phyloP scores from a whole-genome alignment of 2,888 invertebrate genomes.

The Agriopis aurantiaria region DNA sequence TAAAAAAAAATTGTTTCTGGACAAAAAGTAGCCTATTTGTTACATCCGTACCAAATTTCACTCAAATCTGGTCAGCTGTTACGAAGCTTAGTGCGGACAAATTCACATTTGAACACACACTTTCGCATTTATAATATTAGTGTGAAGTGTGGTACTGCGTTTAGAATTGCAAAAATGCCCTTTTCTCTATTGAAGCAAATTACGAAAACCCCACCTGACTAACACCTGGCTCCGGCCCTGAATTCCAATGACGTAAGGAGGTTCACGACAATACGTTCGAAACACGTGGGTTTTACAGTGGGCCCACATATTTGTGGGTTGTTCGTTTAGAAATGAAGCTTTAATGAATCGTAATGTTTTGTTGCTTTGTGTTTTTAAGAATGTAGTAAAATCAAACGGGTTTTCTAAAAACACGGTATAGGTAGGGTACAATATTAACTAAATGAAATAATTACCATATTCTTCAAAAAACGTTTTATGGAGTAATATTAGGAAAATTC shows the following conservation, averaged over 20 bases:
- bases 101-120: too few relatives aligned
- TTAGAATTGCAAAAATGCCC: too few relatives aligned
- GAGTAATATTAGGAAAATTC: too few relatives aligned
- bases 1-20: too few relatives aligned
- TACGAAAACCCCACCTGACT: not conserved
- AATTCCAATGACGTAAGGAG: slow-evolving; percentile 34
- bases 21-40: too few relatives aligned
- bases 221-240: slow-evolving; percentile 7
- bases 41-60: too few relatives aligned
- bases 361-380: slow-evolving; percentile 2
- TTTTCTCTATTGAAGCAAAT: not conserved
- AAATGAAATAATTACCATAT: not conserved
- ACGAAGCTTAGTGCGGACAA: too few relatives aligned
- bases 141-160: too few relatives aligned
- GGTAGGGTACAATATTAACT: not conserved
- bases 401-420: not conserved
- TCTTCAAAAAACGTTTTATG: too few relatives aligned
- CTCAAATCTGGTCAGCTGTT: too few relatives aligned
- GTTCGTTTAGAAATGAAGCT: slow-evolving; percentile 24
- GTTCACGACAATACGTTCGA: slow-evolving; percentile 24
- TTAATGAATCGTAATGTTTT: slow-evolving; percentile 30
- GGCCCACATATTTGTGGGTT: slow-evolving; percentile 14
- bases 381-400: not conserved
- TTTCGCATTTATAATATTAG: too few relatives aligned
- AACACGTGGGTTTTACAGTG: slow-evolving; percentile 29